A percentile compares a stretch with the other conserved stretches of the same genome.
phyloP scores from a whole-genome alignment of 2,888 invertebrate genomes.

The Myopa testacea region DNA sequence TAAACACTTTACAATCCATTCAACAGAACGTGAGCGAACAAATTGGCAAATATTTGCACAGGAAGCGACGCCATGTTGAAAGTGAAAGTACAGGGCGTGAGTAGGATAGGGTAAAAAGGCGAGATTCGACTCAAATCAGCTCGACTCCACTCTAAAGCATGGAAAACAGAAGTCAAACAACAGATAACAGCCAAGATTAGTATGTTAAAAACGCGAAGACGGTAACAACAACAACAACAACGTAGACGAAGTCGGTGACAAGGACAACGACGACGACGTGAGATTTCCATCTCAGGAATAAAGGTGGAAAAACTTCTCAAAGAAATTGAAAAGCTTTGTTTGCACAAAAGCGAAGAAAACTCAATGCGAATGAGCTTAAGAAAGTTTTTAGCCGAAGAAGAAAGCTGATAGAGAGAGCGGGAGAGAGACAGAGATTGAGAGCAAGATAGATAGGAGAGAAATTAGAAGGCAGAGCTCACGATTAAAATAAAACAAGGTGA shows the following conservation, averaged over 20 bases:
- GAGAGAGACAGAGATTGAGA: neutral
- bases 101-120: slow-evolving; percentile 6
- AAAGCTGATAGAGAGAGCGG: neutral
- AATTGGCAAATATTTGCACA: slow-evolving; percentile 66
- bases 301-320: slow-evolving; percentile 23
- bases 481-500: slow-evolving; percentile 17
- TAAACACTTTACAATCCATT: slow-evolving; percentile 38
- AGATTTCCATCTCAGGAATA: neutral
- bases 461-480: neutral
- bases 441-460: neutral
- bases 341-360: slow-evolving; percentile 14
- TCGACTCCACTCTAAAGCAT: too few relatives aligned
- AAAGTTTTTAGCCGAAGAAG: neutral
- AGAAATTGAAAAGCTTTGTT: slow-evolving; percentile 28
- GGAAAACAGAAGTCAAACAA: slow-evolving; percentile 60
- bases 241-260: slow-evolving; percentile 14
- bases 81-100: slow-evolving; percentile 18
- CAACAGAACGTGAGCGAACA: slow-evolving; percentile 58
- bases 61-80: slow-evolving; percentile 51
- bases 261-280: too few relatives aligned
- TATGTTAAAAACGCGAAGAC: slow-evolving; percentile 58
- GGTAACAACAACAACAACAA: slow-evolving; percentile 15
- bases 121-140: neutral
- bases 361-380: neutral
- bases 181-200: slow-evolving; percentile 61